phyloP scores from a whole-genome alignment of 2,113 vertebrate genomes.

The Mormoops blainvillei region DNA sequence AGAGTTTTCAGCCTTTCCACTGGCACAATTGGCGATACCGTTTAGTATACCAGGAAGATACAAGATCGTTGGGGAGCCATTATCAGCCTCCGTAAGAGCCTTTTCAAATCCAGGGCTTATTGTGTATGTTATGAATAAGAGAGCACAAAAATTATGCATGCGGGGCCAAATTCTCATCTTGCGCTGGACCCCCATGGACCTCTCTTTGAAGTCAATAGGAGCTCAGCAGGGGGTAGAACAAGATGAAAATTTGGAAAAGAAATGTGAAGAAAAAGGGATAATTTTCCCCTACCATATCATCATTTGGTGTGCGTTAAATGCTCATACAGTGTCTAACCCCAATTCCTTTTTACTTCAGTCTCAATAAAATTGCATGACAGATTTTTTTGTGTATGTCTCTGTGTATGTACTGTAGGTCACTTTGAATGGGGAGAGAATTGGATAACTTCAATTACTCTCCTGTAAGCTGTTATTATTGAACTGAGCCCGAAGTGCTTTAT shows the following conservation, averaged over 20 bases:
- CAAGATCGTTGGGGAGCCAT: slow-evolving; percentile 60
- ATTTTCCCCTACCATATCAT: slow-evolving; percentile 69
- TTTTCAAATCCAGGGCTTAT: slow-evolving; percentile 76
- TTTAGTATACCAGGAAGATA: slow-evolving; percentile 70
- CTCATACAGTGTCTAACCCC: slow-evolving; percentile 64
- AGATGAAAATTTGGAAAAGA: slow-evolving; percentile 69
- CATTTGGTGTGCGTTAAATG: slow-evolving; percentile 67
- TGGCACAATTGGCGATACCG: slow-evolving; percentile 45
- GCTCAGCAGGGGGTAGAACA: slow-evolving; percentile 62
- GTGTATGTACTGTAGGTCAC: slow-evolving; percentile 77
- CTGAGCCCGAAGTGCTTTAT: slow-evolving; percentile 70
- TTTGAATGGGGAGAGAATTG: slow-evolving; percentile 74
- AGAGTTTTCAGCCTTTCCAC: slow-evolving; percentile 55
- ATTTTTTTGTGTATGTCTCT: slow-evolving; percentile 47
- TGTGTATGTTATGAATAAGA: slow-evolving; percentile 75
- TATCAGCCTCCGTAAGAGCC: slow-evolving; percentile 73
- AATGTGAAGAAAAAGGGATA: slow-evolving; percentile 58
- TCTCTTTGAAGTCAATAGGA: slow-evolving; percentile 73
- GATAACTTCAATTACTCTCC: slow-evolving; percentile 77
- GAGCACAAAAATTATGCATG: slow-evolving; percentile 66
- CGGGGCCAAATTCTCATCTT: slow-evolving; percentile 71
- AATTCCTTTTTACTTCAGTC: slow-evolving; percentile 75
- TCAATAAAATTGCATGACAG: slow-evolving; percentile 77
- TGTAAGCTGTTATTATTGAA: slow-evolving; percentile 77
- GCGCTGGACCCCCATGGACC: slow-evolving; percentile 68